Base-by-base conservation (phyloP, 2,888 invertebrate species). In the Tupiocoris notatus region DNA sequence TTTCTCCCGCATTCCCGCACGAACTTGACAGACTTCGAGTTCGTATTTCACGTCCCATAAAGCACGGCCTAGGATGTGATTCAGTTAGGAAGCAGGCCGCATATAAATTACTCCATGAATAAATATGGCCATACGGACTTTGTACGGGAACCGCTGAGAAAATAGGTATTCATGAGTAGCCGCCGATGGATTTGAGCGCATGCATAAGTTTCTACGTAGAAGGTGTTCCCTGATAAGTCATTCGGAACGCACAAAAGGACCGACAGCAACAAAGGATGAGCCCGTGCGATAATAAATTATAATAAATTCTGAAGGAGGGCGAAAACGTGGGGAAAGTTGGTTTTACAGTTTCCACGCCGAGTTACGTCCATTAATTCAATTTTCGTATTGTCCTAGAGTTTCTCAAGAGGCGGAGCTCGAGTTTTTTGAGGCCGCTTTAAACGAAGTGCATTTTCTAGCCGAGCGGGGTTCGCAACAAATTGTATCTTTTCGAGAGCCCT, bases 101-200 rank as follows among this genome's bases (percentile, higher is more conserved):
- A 70, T 70, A 70, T 70, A 70, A 70, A 70, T 70, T 70, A 70
- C 59, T 70, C 70, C 59, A 70, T 70, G 70, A 70, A 70, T 70
- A 70, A 70, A 70, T 70, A 70, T 70, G 57, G 70, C 70, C 70
- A 54, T 70, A 25, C 59, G 70, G 70, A 70, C 70, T 70, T 58
- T 23, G 25, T 20, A 59, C 70, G 70, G 70, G 59, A 70, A 70
- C 59, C 59, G n/a, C 21, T 70, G 22, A 12, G 70, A 59, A 70
- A n/a, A 23, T 70, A 23, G 70, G 58, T 70, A 70, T 70, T 70
- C 70, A 70, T 70, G 70, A 70, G 59, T 70, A 59, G 63, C 59
- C 21, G 59, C 70, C 70, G 59, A 70, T 70, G 70, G 70, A 70
- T 70, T 70, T 70, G 70, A 70, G 70, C 23, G 70, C 70, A 70